These are phyloP conservation scores for Dipodomys ordii DNA, from an alignment of 2,113 vertebrate species.

Conservation along the genomic window DNA sequence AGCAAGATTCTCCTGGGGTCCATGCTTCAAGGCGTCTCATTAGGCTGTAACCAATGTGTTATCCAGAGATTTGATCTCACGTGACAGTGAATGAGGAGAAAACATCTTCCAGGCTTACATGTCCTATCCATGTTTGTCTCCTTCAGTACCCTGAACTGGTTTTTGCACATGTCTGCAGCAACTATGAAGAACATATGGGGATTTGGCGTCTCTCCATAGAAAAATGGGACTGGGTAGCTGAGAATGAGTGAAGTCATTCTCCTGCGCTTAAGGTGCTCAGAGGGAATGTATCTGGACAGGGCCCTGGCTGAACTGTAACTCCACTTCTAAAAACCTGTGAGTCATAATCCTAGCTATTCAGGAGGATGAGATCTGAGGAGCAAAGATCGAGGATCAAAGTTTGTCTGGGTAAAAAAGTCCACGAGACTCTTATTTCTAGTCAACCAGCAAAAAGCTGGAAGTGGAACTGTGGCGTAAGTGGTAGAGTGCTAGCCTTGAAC, in stretches of 20 bases:
- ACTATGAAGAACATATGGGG: conserved; percentile 12
- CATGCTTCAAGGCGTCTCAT: not conserved
- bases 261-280: not conserved
- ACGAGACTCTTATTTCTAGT: no score
- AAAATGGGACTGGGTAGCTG: not conserved
- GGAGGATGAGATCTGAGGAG: no score
- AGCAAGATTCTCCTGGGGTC: not conserved
- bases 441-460: no score
- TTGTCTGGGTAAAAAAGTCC: not conserved
- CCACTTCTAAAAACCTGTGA: not conserved
- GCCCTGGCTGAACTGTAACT: not conserved
- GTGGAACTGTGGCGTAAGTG: no score
- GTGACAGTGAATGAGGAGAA: not conserved
- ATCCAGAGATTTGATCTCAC: not conserved
- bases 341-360: no score
- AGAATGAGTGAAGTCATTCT: not conserved
- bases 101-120: not conserved
- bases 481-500: no score
- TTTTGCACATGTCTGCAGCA: not conserved
- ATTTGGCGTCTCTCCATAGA: not conserved
- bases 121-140: not conserved
- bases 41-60: not conserved
- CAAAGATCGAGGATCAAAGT: no score
- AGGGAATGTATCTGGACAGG: not conserved
- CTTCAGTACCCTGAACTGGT: not conserved